phyloP scores from a whole-genome alignment of 2,113 vertebrate species.

The Nanger granti region DNA sequence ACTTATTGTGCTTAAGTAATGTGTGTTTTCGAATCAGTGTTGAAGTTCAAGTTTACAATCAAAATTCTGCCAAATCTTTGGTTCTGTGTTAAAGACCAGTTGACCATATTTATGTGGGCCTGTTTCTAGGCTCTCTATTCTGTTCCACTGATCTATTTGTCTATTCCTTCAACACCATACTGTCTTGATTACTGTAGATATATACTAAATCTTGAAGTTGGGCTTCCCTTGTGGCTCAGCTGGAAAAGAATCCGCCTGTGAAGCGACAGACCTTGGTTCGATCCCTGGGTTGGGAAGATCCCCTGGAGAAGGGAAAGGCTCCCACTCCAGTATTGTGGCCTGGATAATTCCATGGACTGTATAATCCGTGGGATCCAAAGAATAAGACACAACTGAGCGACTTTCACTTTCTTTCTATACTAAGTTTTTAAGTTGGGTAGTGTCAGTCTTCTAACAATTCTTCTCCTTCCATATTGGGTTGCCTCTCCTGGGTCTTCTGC shows the following conservation, averaged over 20 bases:
- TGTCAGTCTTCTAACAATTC: neutral
- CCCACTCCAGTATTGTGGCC: neutral
- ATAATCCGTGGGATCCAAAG: neutral
- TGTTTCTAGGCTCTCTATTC: neutral
- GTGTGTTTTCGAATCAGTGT: neutral
- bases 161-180: neutral
- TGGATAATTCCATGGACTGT: neutral
- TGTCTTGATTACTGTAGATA: neutral
- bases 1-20: neutral
- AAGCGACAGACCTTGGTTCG: neutral
- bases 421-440: neutral
- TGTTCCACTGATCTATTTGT: neutral
- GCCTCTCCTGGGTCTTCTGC: neutral
- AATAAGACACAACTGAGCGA: neutral
- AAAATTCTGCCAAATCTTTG: neutral
- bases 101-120: neutral
- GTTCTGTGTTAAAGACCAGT: neutral
- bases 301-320: neutral
- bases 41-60: neutral
- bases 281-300: neutral
- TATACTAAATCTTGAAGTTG: neutral
- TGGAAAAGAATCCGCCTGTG: neutral
- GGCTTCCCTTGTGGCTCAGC: neutral
- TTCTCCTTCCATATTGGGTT: neutral
- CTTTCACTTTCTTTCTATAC: neutral